Conservation (phyloP, 2,888 invertebrate genomes). For the Chrysolina oricalcia region DNA sequence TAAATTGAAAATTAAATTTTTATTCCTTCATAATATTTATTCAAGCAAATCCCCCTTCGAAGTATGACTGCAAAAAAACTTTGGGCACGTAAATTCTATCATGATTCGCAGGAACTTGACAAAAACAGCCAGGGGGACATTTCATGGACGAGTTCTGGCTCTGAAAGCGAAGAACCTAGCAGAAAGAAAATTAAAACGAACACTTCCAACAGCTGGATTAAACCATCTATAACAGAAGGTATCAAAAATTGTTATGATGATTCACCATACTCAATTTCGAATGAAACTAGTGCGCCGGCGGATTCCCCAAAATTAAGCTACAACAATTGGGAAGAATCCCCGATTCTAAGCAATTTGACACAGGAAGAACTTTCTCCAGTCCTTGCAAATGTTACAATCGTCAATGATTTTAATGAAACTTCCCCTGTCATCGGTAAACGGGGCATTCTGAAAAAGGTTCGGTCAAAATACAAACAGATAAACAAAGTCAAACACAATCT, state of each 20-base stretch:
- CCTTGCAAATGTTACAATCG: slow-evolving; percentile 37
- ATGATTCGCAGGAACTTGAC: slow-evolving; percentile 38
- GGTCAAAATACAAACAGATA: slow-evolving; percentile 39
- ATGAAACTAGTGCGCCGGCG: not conserved
- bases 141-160: slow-evolving; percentile 59
- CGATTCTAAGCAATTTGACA: slow-evolving; percentile 50
- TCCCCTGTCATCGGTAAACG: slow-evolving; percentile 57
- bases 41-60: no score
- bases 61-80: slow-evolving; percentile 41
- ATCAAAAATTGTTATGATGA: not conserved
- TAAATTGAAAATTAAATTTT: no score
- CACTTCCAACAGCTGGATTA: slow-evolving; percentile 37
- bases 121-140: slow-evolving; percentile 50
- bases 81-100: slow-evolving; percentile 17
- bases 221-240: slow-evolving; percentile 10
- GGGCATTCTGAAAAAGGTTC: slow-evolving; percentile 43
- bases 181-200: slow-evolving; percentile 26
- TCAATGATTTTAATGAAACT: slow-evolving; percentile 28
- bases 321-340: slow-evolving; percentile 48
- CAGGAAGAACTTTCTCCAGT: slow-evolving; percentile 57
- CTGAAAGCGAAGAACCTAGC: slow-evolving; percentile 49
- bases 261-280: not conserved
- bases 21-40: no score
- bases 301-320: not conserved
- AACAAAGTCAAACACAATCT: slow-evolving; percentile 33